Evolutionary conservation across 2,797 vertebrate genomes (phyloP).

Genomic region (Catostomus latipinnis): DNA sequence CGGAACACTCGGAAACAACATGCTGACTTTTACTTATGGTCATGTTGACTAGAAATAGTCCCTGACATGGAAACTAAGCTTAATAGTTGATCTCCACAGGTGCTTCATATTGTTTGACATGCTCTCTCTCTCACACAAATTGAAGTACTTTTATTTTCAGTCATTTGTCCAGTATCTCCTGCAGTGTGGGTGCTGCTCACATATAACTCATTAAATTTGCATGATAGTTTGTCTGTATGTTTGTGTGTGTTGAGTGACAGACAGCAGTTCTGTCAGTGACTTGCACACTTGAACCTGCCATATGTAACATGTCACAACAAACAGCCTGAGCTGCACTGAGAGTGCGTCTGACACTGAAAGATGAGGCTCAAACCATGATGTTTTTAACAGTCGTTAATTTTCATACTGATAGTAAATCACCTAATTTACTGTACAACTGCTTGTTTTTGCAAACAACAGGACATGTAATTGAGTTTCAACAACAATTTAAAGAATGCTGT

Average conservation of each 20-base stretch:
- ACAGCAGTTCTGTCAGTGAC: conserved; percentile 10
- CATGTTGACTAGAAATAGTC: too few species aligned
- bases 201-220: conserved; percentile 32
- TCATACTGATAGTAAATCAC: too few species aligned
- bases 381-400: too few species aligned
- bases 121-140: not conserved
- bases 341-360: not conserved
- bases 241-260: conserved; percentile 9
- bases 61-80: too few species aligned
- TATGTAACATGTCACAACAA: not conserved
- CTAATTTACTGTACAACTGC: not conserved
- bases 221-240: conserved; percentile 15
- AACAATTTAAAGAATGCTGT: not conserved
- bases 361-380: too few species aligned
- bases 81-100: too few species aligned
- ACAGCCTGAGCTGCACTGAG: not conserved
- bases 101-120: too few species aligned
- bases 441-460: not conserved
- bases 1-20: too few species aligned
- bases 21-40: too few species aligned
- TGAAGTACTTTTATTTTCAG: conserved; percentile 8
- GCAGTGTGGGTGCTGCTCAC: not conserved
- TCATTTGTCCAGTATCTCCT: not conserved
- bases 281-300: conserved; percentile 1
- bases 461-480: not conserved